Conservation (phyloP, 2,888 invertebrate species). For the Noctua fimbriata region DNA sequence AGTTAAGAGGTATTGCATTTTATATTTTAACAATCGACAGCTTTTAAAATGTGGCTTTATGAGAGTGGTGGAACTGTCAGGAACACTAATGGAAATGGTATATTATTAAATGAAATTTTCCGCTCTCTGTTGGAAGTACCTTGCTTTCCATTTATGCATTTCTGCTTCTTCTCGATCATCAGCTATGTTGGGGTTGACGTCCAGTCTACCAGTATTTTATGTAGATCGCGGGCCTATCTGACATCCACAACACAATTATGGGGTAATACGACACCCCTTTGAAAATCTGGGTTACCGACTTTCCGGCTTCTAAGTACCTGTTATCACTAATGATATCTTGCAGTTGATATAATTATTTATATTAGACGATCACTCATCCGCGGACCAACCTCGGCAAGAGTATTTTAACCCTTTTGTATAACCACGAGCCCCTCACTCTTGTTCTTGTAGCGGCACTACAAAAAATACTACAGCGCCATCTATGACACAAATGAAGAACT, state of each 20-base stretch:
- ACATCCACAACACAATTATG: neutral
- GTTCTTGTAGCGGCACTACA: no score
- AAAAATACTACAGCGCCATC: no score
- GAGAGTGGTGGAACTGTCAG: conserved; percentile 1
- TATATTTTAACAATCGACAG: conserved; percentile 42
- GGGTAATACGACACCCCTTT: neutral
- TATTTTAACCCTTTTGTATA: neutral
- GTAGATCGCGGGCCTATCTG: neutral
- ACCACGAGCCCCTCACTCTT: neutral
- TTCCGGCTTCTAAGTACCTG: neutral
- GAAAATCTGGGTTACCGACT: neutral
- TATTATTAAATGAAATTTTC: neutral
- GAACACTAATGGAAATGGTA: conserved; percentile 22
- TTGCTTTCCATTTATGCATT: neutral
- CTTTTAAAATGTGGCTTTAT: conserved; percentile 3
- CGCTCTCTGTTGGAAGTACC: neutral
- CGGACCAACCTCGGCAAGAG: neutral
- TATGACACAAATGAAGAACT: no score
- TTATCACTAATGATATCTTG: neutral
- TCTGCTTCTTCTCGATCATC: neutral
- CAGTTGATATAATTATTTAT: neutral
- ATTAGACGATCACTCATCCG: neutral
- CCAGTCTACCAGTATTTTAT: neutral
- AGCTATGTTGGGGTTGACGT: neutral
- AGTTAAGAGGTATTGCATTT: conserved; percentile 32